Evolutionary conservation across 2,888 invertebrate genomes (phyloP).

Genomic region (Metopia argyrocephala): DNA sequence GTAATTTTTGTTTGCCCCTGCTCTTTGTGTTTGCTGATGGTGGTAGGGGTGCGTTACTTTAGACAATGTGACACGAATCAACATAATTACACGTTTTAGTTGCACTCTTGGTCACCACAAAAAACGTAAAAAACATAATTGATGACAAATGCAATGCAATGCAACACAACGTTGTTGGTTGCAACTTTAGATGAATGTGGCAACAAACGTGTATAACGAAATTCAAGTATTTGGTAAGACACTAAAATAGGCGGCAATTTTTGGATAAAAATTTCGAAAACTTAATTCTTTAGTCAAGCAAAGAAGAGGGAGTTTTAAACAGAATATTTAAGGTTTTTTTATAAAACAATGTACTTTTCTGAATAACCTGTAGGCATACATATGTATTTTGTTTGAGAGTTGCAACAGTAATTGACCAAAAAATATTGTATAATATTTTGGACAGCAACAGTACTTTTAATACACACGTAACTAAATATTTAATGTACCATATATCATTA

Average conservation of each 20-base stretch:
- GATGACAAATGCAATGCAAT: constrained; percentile 60
- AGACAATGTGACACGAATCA: constrained; percentile 70
- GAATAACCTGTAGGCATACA: neutral
- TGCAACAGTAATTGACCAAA: constrained; percentile 48
- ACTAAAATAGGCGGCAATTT: constrained; percentile 47
- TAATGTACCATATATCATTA: constrained; percentile 34
- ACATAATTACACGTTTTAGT: constrained; percentile 74
- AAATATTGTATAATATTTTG: neutral
- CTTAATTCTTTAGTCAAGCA: neutral
- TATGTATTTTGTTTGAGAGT: neutral
- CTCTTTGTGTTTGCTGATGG: neutral
- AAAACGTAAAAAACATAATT: constrained; percentile 57
- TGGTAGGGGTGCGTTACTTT: neutral
- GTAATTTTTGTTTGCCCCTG: constrained; percentile 24
- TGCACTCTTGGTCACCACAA: constrained; percentile 56
- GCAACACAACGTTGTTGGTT: constrained; percentile 6
- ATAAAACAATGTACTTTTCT: neutral
- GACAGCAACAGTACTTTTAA: neutral
- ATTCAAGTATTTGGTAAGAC: too few species aligned
- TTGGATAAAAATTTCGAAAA: neutral
- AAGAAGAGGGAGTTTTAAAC: neutral
- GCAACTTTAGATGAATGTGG: constrained; percentile 31
- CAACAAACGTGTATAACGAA: constrained; percentile 43
- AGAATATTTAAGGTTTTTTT: neutral
- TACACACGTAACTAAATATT: constrained; percentile 36